These are phyloP conservation scores for Oxycera nigricornis DNA, from an alignment of 2,888 invertebrate genomes.

Conservation along the genomic window DNA sequence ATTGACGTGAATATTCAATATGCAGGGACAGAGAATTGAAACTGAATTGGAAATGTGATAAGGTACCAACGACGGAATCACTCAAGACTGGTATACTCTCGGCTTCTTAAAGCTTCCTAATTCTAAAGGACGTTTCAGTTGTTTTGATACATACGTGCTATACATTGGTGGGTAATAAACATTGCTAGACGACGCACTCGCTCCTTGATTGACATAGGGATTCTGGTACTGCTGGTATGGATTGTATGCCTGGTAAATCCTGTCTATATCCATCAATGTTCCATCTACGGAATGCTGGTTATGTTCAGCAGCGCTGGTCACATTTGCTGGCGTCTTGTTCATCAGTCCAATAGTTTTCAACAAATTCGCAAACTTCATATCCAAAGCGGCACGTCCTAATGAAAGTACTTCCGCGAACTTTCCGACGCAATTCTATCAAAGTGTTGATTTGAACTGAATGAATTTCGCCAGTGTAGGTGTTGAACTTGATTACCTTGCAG, in stretches of 20 bases:
- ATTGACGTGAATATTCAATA: slow-evolving; percentile 41
- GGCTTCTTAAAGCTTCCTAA: no score
- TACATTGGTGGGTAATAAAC: slow-evolving; percentile 41
- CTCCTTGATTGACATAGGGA: slow-evolving; percentile 37
- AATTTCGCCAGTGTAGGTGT: not conserved
- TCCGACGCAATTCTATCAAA: slow-evolving; percentile 5
- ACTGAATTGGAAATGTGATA: not conserved
- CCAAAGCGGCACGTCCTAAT: not conserved
- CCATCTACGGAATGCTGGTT: not conserved
- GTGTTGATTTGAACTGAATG: slow-evolving; percentile 28
- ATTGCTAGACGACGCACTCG: slow-evolving; percentile 31
- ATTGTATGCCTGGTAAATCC: slow-evolving; percentile 41
- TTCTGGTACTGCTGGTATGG: slow-evolving; percentile 36
- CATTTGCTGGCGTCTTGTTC: slow-evolving; percentile 9
- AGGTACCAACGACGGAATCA: not conserved
- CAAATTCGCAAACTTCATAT: slow-evolving; percentile 43
- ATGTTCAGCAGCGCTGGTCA: not conserved
- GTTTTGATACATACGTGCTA: slow-evolving; percentile 40
- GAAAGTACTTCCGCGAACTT: not conserved
- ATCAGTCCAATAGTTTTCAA: slow-evolving; percentile 40
- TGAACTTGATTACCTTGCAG: not conserved
- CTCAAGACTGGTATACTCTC: no score
- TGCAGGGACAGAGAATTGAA: no score
- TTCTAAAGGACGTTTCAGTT: not conserved
- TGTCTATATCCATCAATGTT: slow-evolving; percentile 30